phyloP scores from a whole-genome alignment of 2,113 vertebrate species.

The Hirundichthys speculiger region DNA sequence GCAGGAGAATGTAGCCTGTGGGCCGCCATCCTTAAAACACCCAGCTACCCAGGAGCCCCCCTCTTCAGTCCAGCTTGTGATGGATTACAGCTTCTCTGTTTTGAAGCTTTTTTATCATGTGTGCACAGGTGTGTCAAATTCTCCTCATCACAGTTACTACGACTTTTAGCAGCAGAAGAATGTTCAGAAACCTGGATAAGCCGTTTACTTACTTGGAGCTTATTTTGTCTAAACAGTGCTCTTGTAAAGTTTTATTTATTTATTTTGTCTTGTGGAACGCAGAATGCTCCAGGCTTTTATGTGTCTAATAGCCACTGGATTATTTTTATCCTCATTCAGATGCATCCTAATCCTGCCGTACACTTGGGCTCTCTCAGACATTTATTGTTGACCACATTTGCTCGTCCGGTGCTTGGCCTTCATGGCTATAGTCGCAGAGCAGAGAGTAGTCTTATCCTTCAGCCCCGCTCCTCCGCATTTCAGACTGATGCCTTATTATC shows the following conservation, averaged over 20 bases:
- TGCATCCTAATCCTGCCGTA: conserved; percentile 3
- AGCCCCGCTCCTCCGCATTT: conserved; percentile 19
- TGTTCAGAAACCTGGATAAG: too few species aligned
- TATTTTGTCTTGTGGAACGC: neutral
- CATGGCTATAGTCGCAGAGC: neutral
- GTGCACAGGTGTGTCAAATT: too few species aligned
- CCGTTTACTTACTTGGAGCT: neutral
- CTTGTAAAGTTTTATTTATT: neutral
- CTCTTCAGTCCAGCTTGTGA: too few species aligned
- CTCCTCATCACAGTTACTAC: too few species aligned
- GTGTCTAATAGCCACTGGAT: neutral
- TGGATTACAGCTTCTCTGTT: neutral
- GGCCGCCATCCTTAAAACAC: too few species aligned
- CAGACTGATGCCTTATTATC: conserved; percentile 40
- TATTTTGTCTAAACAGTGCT: neutral
- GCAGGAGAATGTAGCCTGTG: too few species aligned
- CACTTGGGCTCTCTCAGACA: conserved; percentile 6
- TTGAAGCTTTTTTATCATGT: neutral
- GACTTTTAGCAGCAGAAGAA: too few species aligned
- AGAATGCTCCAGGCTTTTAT: neutral
- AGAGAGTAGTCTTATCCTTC: conserved; percentile 23
- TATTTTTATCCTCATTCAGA: conserved; percentile 21
- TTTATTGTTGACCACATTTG: conserved; percentile 9
- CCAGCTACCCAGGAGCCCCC: too few species aligned
- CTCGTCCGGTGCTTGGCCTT: conserved; percentile 24